phyloP scores from a whole-genome alignment of 2,888 invertebrate genomes.

The Falcaria lacertinaria region DNA sequence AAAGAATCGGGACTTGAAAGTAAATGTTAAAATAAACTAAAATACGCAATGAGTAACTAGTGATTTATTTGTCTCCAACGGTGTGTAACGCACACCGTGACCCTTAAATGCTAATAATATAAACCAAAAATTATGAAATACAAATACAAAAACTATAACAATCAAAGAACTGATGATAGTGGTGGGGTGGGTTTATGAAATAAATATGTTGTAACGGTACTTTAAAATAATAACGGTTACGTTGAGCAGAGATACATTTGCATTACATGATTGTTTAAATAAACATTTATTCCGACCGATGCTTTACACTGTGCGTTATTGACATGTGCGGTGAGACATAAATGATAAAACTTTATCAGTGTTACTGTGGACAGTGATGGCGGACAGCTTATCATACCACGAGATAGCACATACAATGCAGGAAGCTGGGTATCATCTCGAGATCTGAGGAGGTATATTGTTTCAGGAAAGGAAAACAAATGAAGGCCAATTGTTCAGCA shows the following conservation, averaged over 20 bases:
- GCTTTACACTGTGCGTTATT: slow-evolving; percentile 18
- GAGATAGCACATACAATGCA: slow-evolving; percentile 31
- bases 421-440: slow-evolving; percentile 28
- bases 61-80: slow-evolving; percentile 10
- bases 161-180: slow-evolving; percentile 39
- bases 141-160: neutral
- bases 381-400: slow-evolving; percentile 14
- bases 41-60: slow-evolving; percentile 8
- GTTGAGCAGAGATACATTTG: slow-evolving; percentile 64
- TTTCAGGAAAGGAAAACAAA: too few species aligned
- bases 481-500: too few species aligned
- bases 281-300: slow-evolving; percentile 4
- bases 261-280: slow-evolving; percentile 9
- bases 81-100: too few species aligned
- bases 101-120: slow-evolving; percentile 10
- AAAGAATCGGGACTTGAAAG: too few species aligned
- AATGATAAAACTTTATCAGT: slow-evolving; percentile 2
- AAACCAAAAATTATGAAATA: slow-evolving; percentile 12
- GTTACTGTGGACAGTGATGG: slow-evolving; percentile 8
- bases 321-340: slow-evolving; percentile 9
- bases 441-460: slow-evolving; percentile 34
- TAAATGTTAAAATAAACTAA: slow-evolving; percentile 11
- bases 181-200: slow-evolving; percentile 75
- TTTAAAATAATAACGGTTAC: slow-evolving; percentile 24
- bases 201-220: too few species aligned